These are phyloP conservation scores for Lissonota sp. DNA, from an alignment of 2,888 invertebrate species.

Conservation along the genomic window DNA sequence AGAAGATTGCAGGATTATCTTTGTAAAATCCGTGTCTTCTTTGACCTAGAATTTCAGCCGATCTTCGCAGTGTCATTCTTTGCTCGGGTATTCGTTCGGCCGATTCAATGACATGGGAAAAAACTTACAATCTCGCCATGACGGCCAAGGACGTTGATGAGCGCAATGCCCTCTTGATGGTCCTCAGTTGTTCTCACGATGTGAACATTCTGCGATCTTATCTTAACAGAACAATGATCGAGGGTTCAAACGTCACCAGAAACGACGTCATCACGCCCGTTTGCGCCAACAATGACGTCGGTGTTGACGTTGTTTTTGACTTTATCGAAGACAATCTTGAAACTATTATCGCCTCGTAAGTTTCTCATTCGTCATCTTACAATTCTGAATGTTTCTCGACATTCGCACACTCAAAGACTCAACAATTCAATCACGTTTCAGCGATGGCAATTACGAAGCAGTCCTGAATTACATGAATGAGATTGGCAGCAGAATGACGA, in stretches of 20 bases:
- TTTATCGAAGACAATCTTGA: constrained; percentile 61
- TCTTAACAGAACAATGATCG: constrained; percentile 31
- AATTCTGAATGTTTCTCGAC: not conserved
- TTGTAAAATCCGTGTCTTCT: not conserved
- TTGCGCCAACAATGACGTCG: constrained; percentile 58
- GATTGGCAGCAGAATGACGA: constrained; percentile 47
- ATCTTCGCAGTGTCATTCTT: constrained; percentile 82
- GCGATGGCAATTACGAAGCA: too few relatives aligned
- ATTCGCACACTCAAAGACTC: not conserved
- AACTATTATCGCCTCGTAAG: constrained; percentile 44
- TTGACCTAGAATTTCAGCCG: constrained; percentile 82
- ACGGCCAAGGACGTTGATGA: constrained; percentile 72
- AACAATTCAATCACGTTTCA: not conserved
- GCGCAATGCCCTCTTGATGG: constrained; percentile 77
- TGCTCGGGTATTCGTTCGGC: constrained; percentile 83
- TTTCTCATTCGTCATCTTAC: not conserved
- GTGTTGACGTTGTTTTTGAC: constrained; percentile 64
- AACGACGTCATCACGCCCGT: constrained; percentile 64
- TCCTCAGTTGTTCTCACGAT: constrained; percentile 83
- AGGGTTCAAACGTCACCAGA: constrained; percentile 62
- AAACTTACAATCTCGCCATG: constrained; percentile 43
- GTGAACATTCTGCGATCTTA: constrained; percentile 79
- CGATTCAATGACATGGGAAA: constrained; percentile 28
- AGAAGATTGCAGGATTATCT: not conserved
- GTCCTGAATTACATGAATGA: constrained; percentile 40